Conservation (phyloP, 2,113 vertebrate species). For the Gyps fulvus region DNA sequence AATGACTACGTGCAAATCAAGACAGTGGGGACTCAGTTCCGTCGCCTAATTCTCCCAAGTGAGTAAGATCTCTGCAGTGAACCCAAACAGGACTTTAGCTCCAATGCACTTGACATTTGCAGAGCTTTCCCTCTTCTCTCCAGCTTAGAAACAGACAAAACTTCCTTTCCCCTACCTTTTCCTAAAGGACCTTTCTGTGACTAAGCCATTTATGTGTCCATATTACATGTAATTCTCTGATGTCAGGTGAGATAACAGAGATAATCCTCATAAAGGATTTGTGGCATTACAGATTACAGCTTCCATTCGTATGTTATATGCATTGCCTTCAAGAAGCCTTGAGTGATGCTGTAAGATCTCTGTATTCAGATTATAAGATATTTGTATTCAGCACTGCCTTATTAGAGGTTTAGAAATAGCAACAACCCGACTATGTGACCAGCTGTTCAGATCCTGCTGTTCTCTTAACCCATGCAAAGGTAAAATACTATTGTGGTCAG, state of each 20-base stretch:
- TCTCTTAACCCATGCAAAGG: background rate
- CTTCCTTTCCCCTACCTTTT: background rate
- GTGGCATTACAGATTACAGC: constrained; percentile 12
- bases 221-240: constrained; percentile 56
- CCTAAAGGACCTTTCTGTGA: background rate
- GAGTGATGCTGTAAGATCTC: constrained; percentile 6
- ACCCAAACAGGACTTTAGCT: background rate
- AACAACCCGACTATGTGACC: background rate
- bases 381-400: background rate
- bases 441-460: constrained; percentile 4
- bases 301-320: background rate
- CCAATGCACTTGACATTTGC: background rate
- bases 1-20: background rate
- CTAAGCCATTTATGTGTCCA: constrained; percentile 47
- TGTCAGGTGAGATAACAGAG: constrained; percentile 45
- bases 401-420: background rate
- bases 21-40: background rate
- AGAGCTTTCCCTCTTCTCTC: background rate
- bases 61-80: background rate
- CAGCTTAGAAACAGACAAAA: background rate
- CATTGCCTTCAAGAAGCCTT: constrained; percentile 30
- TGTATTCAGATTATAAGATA: background rate
- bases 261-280: constrained; percentile 62
- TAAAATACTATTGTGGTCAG: background rate
- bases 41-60: background rate